These are phyloP conservation scores for Pongo abelii DNA, from an alignment of 2,113 vertebrate genomes.

Conservation along the genomic window DNA sequence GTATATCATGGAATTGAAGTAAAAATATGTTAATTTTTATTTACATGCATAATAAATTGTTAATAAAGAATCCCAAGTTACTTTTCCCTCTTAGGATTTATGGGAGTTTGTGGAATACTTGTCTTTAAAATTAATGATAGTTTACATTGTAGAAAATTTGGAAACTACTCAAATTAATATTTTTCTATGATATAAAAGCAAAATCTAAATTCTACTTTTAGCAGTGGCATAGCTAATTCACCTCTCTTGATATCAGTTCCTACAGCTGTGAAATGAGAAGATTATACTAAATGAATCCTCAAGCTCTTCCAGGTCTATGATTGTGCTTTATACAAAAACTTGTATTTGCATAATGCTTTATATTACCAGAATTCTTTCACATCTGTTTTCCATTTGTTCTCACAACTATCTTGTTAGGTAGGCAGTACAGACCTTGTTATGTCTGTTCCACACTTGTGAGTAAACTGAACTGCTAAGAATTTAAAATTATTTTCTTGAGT, in stretches of 20 bases:
- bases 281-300: neutral
- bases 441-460: neutral
- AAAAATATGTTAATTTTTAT: constrained; percentile 31
- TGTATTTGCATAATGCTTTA: neutral
- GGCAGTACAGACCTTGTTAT: neutral
- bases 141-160: neutral
- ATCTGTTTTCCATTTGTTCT: neutral
- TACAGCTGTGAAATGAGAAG: neutral
- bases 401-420: neutral
- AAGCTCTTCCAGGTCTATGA: neutral
- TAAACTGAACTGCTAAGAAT: neutral
- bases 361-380: neutral
- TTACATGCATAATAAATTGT: neutral
- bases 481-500: neutral
- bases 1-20: neutral
- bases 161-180: neutral
- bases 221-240: neutral
- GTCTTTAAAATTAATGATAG: neutral
- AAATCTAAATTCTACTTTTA: neutral
- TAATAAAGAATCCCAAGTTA: neutral
- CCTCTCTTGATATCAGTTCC: neutral
- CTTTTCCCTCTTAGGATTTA: neutral
- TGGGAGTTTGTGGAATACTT: neutral
- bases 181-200: neutral
- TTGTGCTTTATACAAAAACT: neutral